Base-by-base conservation (phyloP, 2,797 vertebrate genomes). In the Mormyrus hasselquistii region DNA sequence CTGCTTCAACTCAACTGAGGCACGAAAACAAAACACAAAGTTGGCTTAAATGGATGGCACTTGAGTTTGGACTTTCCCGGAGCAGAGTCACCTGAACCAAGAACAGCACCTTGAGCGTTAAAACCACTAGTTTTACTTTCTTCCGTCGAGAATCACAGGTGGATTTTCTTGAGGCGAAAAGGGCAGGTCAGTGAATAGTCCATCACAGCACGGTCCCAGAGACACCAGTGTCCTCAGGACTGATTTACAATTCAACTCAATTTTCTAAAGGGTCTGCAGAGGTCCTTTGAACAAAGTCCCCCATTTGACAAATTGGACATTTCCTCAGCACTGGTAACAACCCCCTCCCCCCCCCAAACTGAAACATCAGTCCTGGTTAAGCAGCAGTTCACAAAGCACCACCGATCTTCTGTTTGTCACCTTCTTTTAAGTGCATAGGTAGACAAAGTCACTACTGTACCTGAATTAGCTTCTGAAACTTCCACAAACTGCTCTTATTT, bases 341-440 rank as follows among this genome's bases (percentile, higher is more conserved):
- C 34, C 52, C 25, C 12, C 69, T 29, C 25, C 14, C 87, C 14
- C 9, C 52, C 53, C 34, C 29, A 6, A 12, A 29, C n/a, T 19
- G 0, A 25, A 69, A 55, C 41, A 84, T 79, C 88, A 62, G 76
- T 25, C 52, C 34, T 16, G 29, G 49, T 34, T 50, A 55, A 34
- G 44, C 34, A 57, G 73, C 94, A 94, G 93, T 90, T 94, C 93
- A 94, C 93, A 84, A 93, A 94, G 93, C 92, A 92, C 94, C 93
- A 91, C 91, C 91, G 89, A 89, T 90, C 92, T 94, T 92, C 92
- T 93, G 93, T 93, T 92, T 93, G 92, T 93, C 91, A 94, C 94
- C 94, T 94, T 95, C 90, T 90, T 94, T 94, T 96, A 96, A 96
- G 96, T 96, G 96, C 96, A 96, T 96, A 94, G 90, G 91, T 94